Evolutionary conservation across 2,888 invertebrate species (phyloP), one percentile per base, ranked within the genome.

Genomic region (Diploptera punctata): DNA sequence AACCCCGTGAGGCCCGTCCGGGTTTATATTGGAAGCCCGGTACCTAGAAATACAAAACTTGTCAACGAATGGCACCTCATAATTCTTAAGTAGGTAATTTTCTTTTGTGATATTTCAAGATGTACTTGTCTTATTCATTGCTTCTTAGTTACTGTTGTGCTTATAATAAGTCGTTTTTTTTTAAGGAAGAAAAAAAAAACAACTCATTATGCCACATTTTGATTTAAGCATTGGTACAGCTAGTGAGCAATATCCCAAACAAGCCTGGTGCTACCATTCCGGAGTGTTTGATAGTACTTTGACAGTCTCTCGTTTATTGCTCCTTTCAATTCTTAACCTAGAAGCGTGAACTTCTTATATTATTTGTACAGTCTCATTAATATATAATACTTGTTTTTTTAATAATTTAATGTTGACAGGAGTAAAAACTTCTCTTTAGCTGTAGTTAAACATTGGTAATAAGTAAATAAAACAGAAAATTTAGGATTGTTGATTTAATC

Each of bases 361-460:
- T 68, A 68, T 65, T 74, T 71, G 65, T 69, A 71, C 71, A 71
- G 71, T 71, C 33, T 72, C 49, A 47, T 38, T 60, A 47, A 38
- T 69, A 69, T 68, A 68, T 65, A 70, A 61, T 70, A 74, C 43
- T 68, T 73, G 54, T 68, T 73, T 75, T 65, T 71, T 75, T 67
- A 73, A 73, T 71, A 73, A 71, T 71, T 70, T 71, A 74, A 74
- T 71, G 70, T 73, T 75, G 75, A 69, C 72, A 72, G 62, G 71
- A 73, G 65, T 74, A 74, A 68, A n/a, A 67, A 68, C 24, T 67
- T 73, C 69, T 62, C 52, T 68, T 43, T 72, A 72, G 70, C 43
- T 73, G 73, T 73, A 73, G 75, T 65, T 29, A 73, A 67, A 57
- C n/a, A 67, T 61, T 73, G 75, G 71, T 73, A 73, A 69, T 73